Percentiles rank a stretch among this genome's conserved stretches.
These are phyloP conservation scores for Centropristis striata DNA, from an alignment of 2,113 vertebrate species.

Conservation along the genomic window DNA sequence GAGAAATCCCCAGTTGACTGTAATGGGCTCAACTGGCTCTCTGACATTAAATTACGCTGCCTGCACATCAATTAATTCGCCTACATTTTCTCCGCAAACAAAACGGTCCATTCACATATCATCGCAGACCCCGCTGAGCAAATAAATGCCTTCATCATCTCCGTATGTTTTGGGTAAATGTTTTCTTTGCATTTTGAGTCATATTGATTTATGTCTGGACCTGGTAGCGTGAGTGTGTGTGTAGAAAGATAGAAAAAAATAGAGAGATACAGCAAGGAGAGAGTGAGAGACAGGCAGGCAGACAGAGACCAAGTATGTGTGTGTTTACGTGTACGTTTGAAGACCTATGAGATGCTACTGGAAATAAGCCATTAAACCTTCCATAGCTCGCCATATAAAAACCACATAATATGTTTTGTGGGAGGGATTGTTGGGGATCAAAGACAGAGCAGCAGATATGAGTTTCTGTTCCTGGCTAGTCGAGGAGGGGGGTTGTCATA, in stretches of 20 bases:
- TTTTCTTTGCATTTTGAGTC: conserved; percentile 75
- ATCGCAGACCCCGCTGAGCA: conserved; percentile 58
- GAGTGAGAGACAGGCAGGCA: conserved; percentile 20
- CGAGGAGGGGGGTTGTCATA: conserved; percentile 73
- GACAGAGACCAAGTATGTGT: conserved; percentile 30
- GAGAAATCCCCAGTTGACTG: conserved; percentile 47
- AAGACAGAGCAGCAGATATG: conserved; percentile 75
- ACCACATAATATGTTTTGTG: conserved; percentile 71
- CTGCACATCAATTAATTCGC: conserved; percentile 72
- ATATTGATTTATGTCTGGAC: conserved; percentile 73
- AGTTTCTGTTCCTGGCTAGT: conserved; percentile 76
- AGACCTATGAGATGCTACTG: conserved; percentile 57
- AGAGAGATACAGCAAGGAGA: conserved; percentile 35
- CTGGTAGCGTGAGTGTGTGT: conserved; percentile 31
- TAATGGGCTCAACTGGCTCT: conserved; percentile 54
- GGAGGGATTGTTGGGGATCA: conserved; percentile 72
- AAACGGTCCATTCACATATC: conserved; percentile 71
- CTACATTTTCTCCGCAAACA: conserved; percentile 75
- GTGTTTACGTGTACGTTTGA: conserved; percentile 17
- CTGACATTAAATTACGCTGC: conserved; percentile 68
- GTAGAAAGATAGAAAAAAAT: conserved; percentile 42
- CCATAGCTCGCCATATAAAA: conserved; percentile 67
- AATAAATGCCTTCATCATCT: conserved; percentile 77
- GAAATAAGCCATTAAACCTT: conserved; percentile 63
- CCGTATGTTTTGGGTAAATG: conserved; percentile 67